phyloP scores from a whole-genome alignment of 2,797 vertebrate species.

The Phataginus tricuspis region DNA sequence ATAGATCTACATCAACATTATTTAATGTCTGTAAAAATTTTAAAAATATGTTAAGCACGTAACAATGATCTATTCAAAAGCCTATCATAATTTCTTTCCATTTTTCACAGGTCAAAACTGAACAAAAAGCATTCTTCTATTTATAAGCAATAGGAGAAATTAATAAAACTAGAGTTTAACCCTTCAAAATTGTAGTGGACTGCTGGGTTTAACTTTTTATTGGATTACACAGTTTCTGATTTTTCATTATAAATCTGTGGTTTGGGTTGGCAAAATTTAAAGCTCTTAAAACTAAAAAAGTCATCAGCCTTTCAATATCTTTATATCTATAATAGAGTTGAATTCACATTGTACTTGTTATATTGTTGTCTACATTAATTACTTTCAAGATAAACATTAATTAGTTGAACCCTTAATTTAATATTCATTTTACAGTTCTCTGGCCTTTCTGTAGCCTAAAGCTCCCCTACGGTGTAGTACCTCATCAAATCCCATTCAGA shows the following conservation, averaged over 20 bases:
- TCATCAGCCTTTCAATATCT: not conserved
- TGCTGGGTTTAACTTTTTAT: not conserved
- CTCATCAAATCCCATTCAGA: slow-evolving; percentile 10
- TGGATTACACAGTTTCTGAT: not conserved
- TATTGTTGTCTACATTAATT: not conserved
- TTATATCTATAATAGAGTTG: not conserved
- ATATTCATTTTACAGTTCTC: slow-evolving; percentile 38
- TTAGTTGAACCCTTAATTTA: slow-evolving; percentile 6
- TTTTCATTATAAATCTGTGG: slow-evolving; percentile 1
- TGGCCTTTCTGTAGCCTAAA: not conserved
- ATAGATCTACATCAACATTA: not conserved
- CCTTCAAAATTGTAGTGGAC: not conserved
- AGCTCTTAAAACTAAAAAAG: not conserved
- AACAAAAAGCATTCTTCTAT: not conserved
- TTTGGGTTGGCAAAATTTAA: not conserved
- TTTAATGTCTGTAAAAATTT: not conserved
- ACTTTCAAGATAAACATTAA: not conserved
- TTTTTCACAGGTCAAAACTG: slow-evolving; percentile 20
- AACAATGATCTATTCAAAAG: not conserved
- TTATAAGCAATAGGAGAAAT: slow-evolving; percentile 10
- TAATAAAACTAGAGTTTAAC: not conserved
- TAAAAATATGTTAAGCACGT: not conserved
- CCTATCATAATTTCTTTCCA: not conserved
- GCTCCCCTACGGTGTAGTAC: not conserved
- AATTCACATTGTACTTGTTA: not conserved